These are phyloP conservation scores for Oncorhynchus mykiss DNA, from an alignment of 2,113 vertebrate species.

Conservation along the genomic window DNA sequence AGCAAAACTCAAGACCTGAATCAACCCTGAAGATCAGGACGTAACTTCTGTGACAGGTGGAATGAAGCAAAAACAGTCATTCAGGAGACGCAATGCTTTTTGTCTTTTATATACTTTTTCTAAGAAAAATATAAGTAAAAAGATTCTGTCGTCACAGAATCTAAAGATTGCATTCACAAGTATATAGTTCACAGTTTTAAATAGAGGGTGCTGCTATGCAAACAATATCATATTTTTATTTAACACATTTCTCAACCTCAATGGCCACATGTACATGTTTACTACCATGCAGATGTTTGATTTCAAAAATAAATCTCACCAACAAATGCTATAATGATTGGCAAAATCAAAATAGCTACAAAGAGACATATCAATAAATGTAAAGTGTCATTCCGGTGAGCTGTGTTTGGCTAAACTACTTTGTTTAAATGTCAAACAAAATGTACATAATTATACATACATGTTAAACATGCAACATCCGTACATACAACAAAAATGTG, in stretches of 20 bases:
- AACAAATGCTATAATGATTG: conserved; percentile 4
- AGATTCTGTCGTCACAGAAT: conserved; percentile 49
- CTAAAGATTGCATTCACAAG: conserved; percentile 63
- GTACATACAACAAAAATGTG: conserved; percentile 10
- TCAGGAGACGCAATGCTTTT: conserved; percentile 52
- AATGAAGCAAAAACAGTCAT: conserved; percentile 49
- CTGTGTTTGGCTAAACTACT: conserved; percentile 9
- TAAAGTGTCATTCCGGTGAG: conserved; percentile 1
- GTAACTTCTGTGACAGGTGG: conserved; percentile 31
- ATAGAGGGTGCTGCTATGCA: conserved; percentile 57
- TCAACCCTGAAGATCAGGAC: conserved; percentile 39
- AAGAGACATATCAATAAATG: conserved; percentile 8
- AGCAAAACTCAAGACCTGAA: conserved; percentile 42
- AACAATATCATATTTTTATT: conserved; percentile 41
- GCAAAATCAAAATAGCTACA: neutral
- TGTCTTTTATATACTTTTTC: conserved; percentile 41
- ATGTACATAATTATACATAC: conserved; percentile 8
- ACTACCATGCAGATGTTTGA: conserved; percentile 50
- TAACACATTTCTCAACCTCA: conserved; percentile 42
- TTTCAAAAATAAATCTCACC: conserved; percentile 48
- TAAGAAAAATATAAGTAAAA: conserved; percentile 42
- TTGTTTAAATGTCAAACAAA: conserved; percentile 1
- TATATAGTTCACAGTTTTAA: conserved; percentile 62
- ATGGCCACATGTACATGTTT: conserved; percentile 38
- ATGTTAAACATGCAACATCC: conserved; percentile 16